Percentiles rank a stretch among this genome's conserved stretches.
Evolutionary conservation across 2,888 invertebrate species (phyloP).

Genomic region (Conomelus anceps): DNA sequence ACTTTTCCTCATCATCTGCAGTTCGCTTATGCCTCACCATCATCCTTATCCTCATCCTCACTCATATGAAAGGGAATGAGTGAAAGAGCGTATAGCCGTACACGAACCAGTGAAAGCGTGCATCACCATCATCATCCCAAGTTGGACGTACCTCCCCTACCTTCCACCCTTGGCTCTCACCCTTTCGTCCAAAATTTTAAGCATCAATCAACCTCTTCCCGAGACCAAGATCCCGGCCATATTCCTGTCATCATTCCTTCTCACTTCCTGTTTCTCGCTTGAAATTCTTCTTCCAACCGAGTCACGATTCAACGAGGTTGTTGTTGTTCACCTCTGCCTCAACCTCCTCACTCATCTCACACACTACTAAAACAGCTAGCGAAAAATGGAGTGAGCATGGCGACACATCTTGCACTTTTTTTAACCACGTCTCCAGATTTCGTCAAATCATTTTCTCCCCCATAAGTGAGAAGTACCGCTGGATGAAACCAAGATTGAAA

Average conservation of each 20-base stretch:
- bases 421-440: neutral
- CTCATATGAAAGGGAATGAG: neutral
- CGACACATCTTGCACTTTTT: neutral
- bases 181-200: neutral
- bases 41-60: neutral
- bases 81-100: no score
- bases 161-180: neutral
- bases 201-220: neutral
- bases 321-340: neutral
- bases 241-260: neutral
- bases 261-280: neutral
- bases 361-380: neutral
- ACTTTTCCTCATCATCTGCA: neutral
- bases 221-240: neutral
- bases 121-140: neutral
- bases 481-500: neutral
- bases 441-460: neutral
- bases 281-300: neutral
- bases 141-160: neutral
- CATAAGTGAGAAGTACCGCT: neutral
- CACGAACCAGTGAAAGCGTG: neutral
- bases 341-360: neutral
- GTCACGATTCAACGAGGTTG: neutral
- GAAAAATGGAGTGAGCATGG: neutral
- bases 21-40: neutral